Conservation (phyloP, 2,113 vertebrate genomes). For the Castor canadensis region DNA sequence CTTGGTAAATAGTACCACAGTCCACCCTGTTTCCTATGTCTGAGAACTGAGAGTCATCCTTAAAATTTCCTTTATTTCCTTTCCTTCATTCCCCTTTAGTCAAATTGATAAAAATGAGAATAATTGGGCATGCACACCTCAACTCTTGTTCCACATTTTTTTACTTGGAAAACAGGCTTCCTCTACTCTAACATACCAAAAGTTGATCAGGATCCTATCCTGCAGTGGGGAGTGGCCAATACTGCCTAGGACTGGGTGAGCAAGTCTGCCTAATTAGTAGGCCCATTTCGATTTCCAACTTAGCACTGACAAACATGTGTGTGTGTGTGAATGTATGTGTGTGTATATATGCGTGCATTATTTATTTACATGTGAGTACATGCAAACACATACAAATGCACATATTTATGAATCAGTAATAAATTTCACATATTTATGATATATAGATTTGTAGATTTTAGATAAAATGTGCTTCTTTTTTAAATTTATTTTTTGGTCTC, state of each 20-base stretch:
- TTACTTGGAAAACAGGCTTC: neutral
- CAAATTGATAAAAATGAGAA: neutral
- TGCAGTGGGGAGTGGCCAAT: neutral
- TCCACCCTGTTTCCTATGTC: neutral
- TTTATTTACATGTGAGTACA: no score
- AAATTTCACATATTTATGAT: no score
- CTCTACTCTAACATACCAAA: neutral
- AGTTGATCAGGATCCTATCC: neutral
- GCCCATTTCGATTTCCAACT: neutral
- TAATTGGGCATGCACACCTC: neutral
- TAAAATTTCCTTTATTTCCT: conserved; percentile 10
- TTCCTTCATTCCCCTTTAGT: neutral
- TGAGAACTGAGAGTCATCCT: neutral
- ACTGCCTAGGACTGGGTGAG: neutral
- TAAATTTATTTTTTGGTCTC: neutral
- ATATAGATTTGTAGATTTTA: no score
- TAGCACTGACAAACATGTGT: no score
- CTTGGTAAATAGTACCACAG: conserved; percentile 1
- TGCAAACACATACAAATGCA: no score
- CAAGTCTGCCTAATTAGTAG: neutral
- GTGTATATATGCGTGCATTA: no score
- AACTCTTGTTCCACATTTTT: neutral
- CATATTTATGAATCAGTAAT: no score
- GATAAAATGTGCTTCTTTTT: no score
- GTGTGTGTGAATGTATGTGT: no score